Conservation (phyloP, 2,797 vertebrate genomes). For the Myotis pilosus region DNA sequence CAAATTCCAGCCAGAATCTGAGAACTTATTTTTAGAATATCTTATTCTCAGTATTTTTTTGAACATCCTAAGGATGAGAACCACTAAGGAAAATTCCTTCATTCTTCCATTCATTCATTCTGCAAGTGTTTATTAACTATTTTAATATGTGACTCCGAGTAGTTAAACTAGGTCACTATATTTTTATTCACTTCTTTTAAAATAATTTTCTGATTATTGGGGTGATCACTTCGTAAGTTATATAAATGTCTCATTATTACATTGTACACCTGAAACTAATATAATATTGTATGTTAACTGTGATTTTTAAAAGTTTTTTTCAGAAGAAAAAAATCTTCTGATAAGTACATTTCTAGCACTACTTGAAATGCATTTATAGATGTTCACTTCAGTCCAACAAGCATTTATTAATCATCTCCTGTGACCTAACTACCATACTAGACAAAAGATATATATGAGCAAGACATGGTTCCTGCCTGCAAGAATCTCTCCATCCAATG, state of each 20-base stretch:
- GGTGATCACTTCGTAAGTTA: background rate
- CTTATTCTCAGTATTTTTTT: slow-evolving; percentile 4
- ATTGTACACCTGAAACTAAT: background rate
- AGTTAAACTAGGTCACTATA: background rate
- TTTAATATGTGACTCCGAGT: background rate
- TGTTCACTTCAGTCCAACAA: background rate
- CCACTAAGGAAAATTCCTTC: background rate
- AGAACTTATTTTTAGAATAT: background rate
- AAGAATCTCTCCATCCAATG: background rate
- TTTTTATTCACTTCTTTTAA: background rate
- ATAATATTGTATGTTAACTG: background rate
- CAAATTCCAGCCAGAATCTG: background rate
- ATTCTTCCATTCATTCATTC: background rate
- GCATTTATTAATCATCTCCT: background rate
- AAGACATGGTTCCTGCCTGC: background rate
- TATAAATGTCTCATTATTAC: background rate
- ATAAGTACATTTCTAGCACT: background rate
- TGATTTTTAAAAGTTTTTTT: background rate
- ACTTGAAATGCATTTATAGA: background rate
- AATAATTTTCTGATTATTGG: background rate
- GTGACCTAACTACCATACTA: background rate
- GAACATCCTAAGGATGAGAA: background rate
- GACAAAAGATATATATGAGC: background rate
- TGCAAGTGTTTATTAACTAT: background rate
- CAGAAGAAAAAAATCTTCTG: background rate